Evolutionary conservation across 2,797 vertebrate species (phyloP), one percentile per base, ranked within the genome.

Genomic region (Mycteria americana): DNA sequence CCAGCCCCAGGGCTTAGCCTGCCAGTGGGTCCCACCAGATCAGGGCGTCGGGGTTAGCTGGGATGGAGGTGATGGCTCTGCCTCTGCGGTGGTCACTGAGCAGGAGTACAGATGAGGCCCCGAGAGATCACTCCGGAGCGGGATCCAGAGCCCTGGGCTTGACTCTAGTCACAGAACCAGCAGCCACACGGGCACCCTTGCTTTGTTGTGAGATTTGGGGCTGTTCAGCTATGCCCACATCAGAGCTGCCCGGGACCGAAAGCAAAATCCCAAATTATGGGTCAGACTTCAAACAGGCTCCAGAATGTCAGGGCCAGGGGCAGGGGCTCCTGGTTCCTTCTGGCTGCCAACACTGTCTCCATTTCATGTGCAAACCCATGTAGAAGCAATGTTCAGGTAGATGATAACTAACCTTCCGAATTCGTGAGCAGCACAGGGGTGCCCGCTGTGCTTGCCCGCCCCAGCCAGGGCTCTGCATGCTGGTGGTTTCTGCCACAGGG

Each of bases 271-370:
- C 22, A 43, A 51, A 3, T 30, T 67, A 65, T 0, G 1, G 45
- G 31, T 73, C 24, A 64, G 43, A 37, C n/a, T 21, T 59, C 16
- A 28, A 28, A 77, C 5, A 74, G 19, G 41, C 37, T 88, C 9
- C 31, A 51, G 57, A 24, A 51, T 19, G 15, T 16, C 0, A 0
- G 16, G 56, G 14, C 5, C 4, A 4, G 31, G 30, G 21, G 1
- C 14, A 17, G 37, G 23, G 21, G 18, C 21, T 90, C 19, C 25
- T 45, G 25, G 8, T 33, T 90, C 46, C 35, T 63, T 37, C 30
- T 37, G 14, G 18, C 39, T 54, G 24, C 27, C 30, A n/a, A 18
- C 6, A 9, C 18, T 17, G 3, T 35, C 53, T 80, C 64, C 16
- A 2, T 54, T 73, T 65, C 60, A 50, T 0, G 1, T 45, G 22